Evolutionary conservation across 2,888 invertebrate genomes (phyloP).

Genomic region (Epicampocera succincta): DNA sequence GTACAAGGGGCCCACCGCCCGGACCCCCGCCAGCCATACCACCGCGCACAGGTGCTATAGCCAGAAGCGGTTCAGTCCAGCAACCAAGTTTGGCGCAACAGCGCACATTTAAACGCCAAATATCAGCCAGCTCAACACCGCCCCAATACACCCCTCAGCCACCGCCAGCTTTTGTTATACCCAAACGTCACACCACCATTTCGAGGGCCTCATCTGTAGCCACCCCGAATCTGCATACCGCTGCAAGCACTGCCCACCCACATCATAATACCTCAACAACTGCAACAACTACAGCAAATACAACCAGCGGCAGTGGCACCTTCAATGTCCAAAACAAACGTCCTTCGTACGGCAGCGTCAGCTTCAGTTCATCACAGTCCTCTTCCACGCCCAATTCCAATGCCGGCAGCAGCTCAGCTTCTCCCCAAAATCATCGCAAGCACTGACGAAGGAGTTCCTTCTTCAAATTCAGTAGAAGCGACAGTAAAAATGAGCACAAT

Average conservation of each 20-base stretch:
- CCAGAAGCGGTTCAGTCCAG: slow-evolving; percentile 80
- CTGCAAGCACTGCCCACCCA: slow-evolving; percentile 55
- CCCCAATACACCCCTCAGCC: slow-evolving; percentile 81
- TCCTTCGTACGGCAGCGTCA: slow-evolving; percentile 75
- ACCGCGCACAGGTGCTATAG: slow-evolving; percentile 78
- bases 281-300: slow-evolving; percentile 4
- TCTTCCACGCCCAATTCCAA: slow-evolving; percentile 61
- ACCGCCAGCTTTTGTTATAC: slow-evolving; percentile 81
- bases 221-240: slow-evolving; percentile 59
- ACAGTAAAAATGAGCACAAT: slow-evolving; percentile 50
- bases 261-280: slow-evolving; percentile 46
- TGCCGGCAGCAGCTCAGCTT: slow-evolving; percentile 65
- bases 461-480: slow-evolving; percentile 75
- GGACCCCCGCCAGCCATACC: slow-evolving; percentile 82
- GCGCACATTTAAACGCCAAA: slow-evolving; percentile 78
- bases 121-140: slow-evolving; percentile 80
- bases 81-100: slow-evolving; percentile 70
- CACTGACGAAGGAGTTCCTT: slow-evolving; percentile 82
- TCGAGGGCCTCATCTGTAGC: slow-evolving; percentile 77
- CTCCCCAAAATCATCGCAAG: slow-evolving; percentile 76
- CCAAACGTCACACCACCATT: slow-evolving; percentile 78
- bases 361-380: slow-evolving; percentile 70
- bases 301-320: slow-evolving; percentile 14
- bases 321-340: slow-evolving; percentile 70
- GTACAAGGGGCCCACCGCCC: slow-evolving; percentile 76